A percentile compares a stretch with the other conserved stretches of the same genome.
Evolutionary conservation across 2,888 invertebrate genomes (phyloP).

Genomic region (Stegana nigrithorax): DNA sequence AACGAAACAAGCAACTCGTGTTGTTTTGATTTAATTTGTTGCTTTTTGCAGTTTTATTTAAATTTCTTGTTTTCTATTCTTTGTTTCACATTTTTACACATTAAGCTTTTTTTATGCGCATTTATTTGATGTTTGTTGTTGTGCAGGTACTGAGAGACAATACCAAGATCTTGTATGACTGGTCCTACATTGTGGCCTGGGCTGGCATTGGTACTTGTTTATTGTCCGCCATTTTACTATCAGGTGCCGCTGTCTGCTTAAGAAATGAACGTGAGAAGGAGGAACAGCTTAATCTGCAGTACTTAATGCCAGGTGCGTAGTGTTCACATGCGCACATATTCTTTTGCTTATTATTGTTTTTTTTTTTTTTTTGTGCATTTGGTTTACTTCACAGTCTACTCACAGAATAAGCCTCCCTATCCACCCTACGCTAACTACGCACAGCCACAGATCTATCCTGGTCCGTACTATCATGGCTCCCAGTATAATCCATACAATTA

Average conservation of each 20-base stretch:
- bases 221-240: conserved; percentile 91
- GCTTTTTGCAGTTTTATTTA: too few species aligned
- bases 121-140: too few species aligned
- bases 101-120: too few species aligned
- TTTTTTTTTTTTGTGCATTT: conserved; percentile 2
- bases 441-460: conserved; percentile 84
- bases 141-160: conserved; percentile 87
- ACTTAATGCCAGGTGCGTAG: conserved; percentile 92
- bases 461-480: conserved; percentile 90
- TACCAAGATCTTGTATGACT: conserved; percentile 89
- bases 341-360: conserved; percentile 7
- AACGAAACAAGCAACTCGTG: background rate
- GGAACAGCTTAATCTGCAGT: conserved; percentile 97
- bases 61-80: background rate
- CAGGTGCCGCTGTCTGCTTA: conserved; percentile 94
- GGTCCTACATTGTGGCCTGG: conserved; percentile 98
- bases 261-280: conserved; percentile 93
- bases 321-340: background rate
- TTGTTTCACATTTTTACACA: background rate
- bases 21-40: background rate
- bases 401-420: conserved; percentile 89
- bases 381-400: conserved; percentile 91
- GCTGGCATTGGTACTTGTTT: conserved; percentile 93
- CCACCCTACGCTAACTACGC: conserved; percentile 88
- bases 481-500: conserved; percentile 95